Evolutionary conservation across 2,888 invertebrate genomes (phyloP).

Genomic region (Zaprionus bogoriensis): DNA sequence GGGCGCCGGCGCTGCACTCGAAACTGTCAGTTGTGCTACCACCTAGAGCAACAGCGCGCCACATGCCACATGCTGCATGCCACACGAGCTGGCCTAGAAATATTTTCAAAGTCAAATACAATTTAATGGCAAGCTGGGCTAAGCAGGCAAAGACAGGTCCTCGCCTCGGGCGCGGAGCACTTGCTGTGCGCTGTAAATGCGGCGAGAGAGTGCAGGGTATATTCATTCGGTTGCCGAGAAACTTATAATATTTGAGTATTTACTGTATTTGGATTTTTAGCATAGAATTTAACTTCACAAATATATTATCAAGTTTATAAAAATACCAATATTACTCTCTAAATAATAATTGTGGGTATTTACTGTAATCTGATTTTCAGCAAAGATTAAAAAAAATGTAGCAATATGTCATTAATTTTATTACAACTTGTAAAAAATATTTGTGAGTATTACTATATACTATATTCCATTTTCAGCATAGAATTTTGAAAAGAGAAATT

Average conservation of each 20-base stretch:
- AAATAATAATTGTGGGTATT: too few species aligned
- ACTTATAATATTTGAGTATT: too few species aligned
- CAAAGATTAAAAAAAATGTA: too few species aligned
- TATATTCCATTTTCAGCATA: neutral
- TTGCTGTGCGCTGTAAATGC: constrained; percentile 4
- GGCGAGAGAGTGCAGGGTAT: neutral
- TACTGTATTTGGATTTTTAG: too few species aligned
- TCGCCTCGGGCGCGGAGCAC: constrained; percentile 18
- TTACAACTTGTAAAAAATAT: too few species aligned
- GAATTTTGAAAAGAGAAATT: too few species aligned
- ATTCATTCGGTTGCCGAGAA: too few species aligned
- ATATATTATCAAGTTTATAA: too few species aligned
- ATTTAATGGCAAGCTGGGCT: constrained; percentile 48
- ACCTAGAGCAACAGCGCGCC: constrained; percentile 2
- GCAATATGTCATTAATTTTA: too few species aligned
- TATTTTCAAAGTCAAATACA: constrained; percentile 72
- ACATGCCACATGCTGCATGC: constrained; percentile 2
- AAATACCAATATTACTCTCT: too few species aligned
- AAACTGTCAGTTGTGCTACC: constrained; percentile 55
- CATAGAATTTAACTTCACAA: too few species aligned
- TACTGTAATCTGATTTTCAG: too few species aligned
- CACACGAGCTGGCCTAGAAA: constrained; percentile 23
- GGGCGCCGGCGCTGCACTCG: constrained; percentile 53
- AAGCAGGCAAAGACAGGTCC: constrained; percentile 28
- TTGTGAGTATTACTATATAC: neutral